A percentile compares a stretch with the other conserved stretches of the same genome.
These are phyloP conservation scores for Troilus luridus DNA, from an alignment of 2,888 invertebrate species.

Conservation along the genomic window DNA sequence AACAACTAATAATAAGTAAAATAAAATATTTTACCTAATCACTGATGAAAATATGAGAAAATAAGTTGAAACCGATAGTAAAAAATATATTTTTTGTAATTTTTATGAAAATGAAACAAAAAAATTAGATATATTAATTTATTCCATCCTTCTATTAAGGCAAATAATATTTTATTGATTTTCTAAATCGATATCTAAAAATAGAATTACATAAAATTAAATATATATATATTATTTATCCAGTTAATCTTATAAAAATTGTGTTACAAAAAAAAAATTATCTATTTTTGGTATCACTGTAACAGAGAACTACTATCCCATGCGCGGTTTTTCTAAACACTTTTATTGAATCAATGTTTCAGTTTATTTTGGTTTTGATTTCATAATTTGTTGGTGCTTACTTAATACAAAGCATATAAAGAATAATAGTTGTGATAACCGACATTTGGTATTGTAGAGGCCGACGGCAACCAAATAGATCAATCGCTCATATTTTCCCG, in stretches of 20 bases:
- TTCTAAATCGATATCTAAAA: background rate
- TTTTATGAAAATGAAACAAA: background rate
- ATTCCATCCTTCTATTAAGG: background rate
- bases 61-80: background rate
- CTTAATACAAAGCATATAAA: background rate
- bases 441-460: background rate
- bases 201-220: background rate
- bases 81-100: constrained; percentile 9
- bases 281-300: background rate
- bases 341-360: background rate
- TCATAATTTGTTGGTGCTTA: background rate
- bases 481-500: background rate
- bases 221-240: background rate
- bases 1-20: background rate
- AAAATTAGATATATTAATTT: background rate
- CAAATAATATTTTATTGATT: background rate
- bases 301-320: background rate
- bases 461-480: background rate
- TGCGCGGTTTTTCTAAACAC: background rate
- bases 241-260: background rate
- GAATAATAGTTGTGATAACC: background rate
- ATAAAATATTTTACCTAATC: background rate
- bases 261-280: background rate
- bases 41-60: background rate
- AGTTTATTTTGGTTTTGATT: background rate